Evolutionary conservation across 2,888 invertebrate species (phyloP).

Genomic region (Rutpela maculata): DNA sequence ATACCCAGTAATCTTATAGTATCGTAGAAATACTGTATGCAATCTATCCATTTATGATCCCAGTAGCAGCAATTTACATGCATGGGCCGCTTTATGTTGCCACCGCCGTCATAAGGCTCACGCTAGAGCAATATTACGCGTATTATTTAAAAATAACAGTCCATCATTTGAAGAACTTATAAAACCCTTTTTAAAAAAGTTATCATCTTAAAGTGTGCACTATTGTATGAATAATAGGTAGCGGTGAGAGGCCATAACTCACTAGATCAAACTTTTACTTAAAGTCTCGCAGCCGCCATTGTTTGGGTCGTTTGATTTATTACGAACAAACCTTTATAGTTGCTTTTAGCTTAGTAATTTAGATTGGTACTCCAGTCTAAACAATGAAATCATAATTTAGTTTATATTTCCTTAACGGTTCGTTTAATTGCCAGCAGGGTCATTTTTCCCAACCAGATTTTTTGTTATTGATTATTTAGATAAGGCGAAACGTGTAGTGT

Average conservation of each 20-base stretch:
- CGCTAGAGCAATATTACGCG: neutral
- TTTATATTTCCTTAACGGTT: slow-evolving; percentile 21
- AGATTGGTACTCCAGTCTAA: slow-evolving; percentile 22
- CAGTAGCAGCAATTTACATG: neutral
- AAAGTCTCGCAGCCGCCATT: slow-evolving; percentile 22
- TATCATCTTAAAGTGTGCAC: slow-evolving; percentile 9
- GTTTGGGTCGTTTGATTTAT: slow-evolving; percentile 33
- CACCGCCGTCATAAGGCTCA: neutral
- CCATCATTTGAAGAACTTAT: neutral
- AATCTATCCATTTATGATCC: neutral
- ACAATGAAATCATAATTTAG: slow-evolving; percentile 30
- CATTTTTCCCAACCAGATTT: neutral
- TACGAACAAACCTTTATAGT: slow-evolving; percentile 34
- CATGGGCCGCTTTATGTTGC: neutral
- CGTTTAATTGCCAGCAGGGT: neutral
- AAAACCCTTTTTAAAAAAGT: neutral
- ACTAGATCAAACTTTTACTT: slow-evolving; percentile 14
- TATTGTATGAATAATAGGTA: slow-evolving; percentile 7
- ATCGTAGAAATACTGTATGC: too few species aligned
- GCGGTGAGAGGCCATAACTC: slow-evolving; percentile 26
- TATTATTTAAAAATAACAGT: neutral
- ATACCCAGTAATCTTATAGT: too few species aligned
- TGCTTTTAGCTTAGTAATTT: slow-evolving; percentile 31
- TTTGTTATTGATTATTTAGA: slow-evolving; percentile 7
- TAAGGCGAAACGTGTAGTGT: neutral